Evolutionary conservation across 2,888 invertebrate genomes (phyloP), one percentile per base, ranked within the genome.

Genomic region (Apocheima hispidaria): DNA sequence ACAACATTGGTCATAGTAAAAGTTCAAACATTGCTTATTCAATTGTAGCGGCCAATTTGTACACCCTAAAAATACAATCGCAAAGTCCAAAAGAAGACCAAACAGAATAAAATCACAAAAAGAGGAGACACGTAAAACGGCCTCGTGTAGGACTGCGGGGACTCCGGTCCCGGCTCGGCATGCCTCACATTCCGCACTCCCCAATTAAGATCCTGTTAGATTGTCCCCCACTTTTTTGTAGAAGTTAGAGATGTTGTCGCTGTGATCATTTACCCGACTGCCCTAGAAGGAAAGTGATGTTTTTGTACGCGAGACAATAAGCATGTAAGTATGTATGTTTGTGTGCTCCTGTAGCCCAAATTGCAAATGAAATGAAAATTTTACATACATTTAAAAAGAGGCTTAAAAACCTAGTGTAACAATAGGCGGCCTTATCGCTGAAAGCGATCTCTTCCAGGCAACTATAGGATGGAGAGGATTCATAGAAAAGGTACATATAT

Each of bases 121-220:
- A 50, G 28, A 53, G 52, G 28, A 36, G 56, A 65, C 60, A 60
- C 56, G 41, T 41, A 41, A 40, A 41, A 21, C 18, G 36, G 16
- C 18, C 41, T 20, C n/a, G 56, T n/a, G n/a, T 18, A 44, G 18
- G 21, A 38, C 36, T 30, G 52, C 20, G 18, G 59, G 35, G 48
- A 35, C 53, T 52, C 18, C 14, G 50, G 20, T 21, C 48, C 48
- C 9, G 49, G 59, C 57, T 56, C 63, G 58, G 65, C 50, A 88
- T 89, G 81, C 89, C 84, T 61, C 69, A 79, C 82, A 89, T 90
- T 76, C 82, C 84, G 72, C 46, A 65, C 70, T 71, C 78, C 79
- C 88, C 90, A 90, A 90, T 90, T 88, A 90, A 89, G 89, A 89
- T 89, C 87, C 83, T 79, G 81, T 79, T 80, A 86, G 90, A 90